A percentile compares a stretch with the other conserved stretches of the same genome.
phyloP scores from a whole-genome alignment of 2,113 vertebrate genomes.

The Coregonus clupeaformis region DNA sequence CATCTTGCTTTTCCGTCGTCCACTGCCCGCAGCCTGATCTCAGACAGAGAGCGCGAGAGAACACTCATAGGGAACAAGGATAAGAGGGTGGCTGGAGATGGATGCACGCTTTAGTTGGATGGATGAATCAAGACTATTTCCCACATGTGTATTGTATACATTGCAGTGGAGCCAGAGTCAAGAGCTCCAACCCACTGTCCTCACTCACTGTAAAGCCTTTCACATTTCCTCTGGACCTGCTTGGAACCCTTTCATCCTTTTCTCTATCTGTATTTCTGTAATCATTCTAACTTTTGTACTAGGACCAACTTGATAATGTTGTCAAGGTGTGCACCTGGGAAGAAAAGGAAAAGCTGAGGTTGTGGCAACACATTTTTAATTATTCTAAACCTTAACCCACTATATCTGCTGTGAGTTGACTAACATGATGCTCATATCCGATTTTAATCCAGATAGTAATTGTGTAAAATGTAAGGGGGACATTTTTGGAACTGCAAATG shows the following conservation, averaged over 20 bases:
- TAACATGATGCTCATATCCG: neutral
- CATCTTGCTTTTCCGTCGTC: slow-evolving; percentile 76
- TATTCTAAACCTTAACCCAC: neutral
- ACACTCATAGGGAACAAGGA: neutral
- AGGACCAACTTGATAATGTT: neutral
- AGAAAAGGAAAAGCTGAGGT: neutral
- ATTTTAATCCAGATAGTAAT: neutral
- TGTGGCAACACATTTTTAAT: neutral
- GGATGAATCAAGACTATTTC: neutral
- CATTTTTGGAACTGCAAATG: neutral
- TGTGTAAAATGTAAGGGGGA: neutral
- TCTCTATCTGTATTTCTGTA: neutral
- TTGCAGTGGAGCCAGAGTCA: neutral
- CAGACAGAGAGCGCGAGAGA: neutral
- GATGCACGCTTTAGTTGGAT: neutral
- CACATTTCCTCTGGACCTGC: neutral
- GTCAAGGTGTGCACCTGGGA: neutral
- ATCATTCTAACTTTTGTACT: neutral
- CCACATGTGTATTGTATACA: neutral
- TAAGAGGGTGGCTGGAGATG: neutral
- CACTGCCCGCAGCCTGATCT: slow-evolving; percentile 45
- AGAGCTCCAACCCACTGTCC: neutral
- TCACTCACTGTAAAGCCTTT: neutral
- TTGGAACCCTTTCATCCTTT: neutral
- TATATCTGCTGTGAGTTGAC: neutral